Evolutionary conservation across 2,113 vertebrate genomes (phyloP).

Genomic region (Isurus oxyrinchus): DNA sequence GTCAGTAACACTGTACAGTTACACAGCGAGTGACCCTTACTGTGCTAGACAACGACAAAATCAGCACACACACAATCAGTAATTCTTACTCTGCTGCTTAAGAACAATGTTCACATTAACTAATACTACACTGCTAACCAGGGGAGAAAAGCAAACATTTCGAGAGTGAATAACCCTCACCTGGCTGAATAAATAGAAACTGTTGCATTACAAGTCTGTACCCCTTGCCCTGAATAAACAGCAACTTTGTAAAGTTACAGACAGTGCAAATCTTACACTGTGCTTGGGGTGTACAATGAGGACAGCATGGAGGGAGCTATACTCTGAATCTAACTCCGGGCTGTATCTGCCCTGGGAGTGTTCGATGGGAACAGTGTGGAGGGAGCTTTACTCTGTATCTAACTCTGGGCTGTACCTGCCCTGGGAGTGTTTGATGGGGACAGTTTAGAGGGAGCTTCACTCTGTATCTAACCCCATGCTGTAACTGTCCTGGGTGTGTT

Average conservation of each 20-base stretch:
- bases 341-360: neutral
- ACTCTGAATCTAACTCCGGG: neutral
- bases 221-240: neutral
- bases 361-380: neutral
- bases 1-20: neutral
- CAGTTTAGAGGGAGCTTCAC: neutral
- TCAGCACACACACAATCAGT: too few species aligned
- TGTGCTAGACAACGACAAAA: too few species aligned
- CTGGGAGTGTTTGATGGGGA: neutral
- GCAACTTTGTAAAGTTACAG: neutral
- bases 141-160: too few species aligned
- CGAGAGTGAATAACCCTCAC: neutral
- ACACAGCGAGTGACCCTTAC: neutral
- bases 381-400: neutral
- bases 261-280: too few species aligned
- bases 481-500: neutral
- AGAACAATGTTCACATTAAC: too few species aligned
- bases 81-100: too few species aligned
- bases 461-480: neutral
- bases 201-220: too few species aligned
- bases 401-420: neutral
- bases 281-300: neutral
- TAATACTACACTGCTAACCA: too few species aligned
- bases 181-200: too few species aligned
- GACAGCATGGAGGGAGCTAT: neutral